Base-by-base conservation (phyloP, 2,113 vertebrate genomes). In the Phylloscopus trochiloides region DNA sequence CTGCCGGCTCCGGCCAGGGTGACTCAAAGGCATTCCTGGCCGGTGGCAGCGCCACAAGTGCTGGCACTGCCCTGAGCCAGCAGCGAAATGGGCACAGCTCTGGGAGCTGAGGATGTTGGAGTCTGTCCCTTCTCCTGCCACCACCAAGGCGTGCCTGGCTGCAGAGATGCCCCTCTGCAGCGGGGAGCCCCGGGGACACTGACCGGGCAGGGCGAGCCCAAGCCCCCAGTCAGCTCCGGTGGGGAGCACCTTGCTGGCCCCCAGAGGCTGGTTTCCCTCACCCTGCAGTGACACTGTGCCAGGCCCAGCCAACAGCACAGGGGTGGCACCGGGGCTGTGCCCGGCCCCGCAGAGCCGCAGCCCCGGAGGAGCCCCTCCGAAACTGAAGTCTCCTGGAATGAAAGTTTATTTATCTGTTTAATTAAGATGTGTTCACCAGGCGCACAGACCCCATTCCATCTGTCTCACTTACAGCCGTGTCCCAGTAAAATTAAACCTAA, bases 361-460 rank as follows among this genome's bases (percentile, higher is more conserved):
- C 67, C 89, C 86, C 24, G 6, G 80, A 59, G 52, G 75, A 96
- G 84, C 93, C 93, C 94, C 97, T 95, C 97, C 14, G 1, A 92
- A 96, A 94, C 93, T 61, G 62, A 93, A 95, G 91, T 42, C 77
- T 58, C 88, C 90, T 85, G 94, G 95, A 96, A 96, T 84, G 95
- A 94, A 97, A 97, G 97, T 97, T 98, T 98, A 98, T 98, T 98
- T 98, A 98, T 98, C 97, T 98, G 97, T 98, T 98, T 98, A 98
- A 98, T 98, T 98, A 98, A 98, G 98, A 98, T 90, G 96, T 95
- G 52, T 95, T 97, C 97, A 94, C 97, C 96, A 96, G 97, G 97
- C 95, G 59, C 98, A 71, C 95, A 95, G 94, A 94, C 95, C 92
- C 82, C 16, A 91, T 94, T 96, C 97, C 95, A 98, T 98, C 96